Percentiles rank a stretch among this genome's conserved stretches.
Conservation (phyloP, 2,888 invertebrate genomes). For the Adela reaumurella region DNA sequence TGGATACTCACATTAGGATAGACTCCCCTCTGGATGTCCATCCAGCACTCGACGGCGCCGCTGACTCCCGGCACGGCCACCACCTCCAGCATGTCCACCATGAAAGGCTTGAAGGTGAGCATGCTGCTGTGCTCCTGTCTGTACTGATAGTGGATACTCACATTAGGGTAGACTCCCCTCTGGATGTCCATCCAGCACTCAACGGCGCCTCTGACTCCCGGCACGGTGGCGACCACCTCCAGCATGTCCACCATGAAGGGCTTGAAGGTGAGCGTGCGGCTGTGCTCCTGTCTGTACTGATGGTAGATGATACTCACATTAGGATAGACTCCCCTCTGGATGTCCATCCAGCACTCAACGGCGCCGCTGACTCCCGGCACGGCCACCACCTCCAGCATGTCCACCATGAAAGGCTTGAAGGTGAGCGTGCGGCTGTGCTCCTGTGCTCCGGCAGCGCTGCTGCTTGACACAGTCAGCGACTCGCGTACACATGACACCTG, state of each 20-base stretch:
- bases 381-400: constrained; percentile 66
- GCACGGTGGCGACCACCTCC: constrained; percentile 64
- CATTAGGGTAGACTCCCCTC: constrained; percentile 65
- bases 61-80: constrained; percentile 62
- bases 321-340: constrained; percentile 66
- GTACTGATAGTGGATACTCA: constrained; percentile 22
- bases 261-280: constrained; percentile 25
- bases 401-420: constrained; percentile 64
- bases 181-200: constrained; percentile 79
- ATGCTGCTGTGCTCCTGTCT: constrained; percentile 28
- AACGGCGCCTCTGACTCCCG: constrained; percentile 61
- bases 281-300: no score
- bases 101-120: constrained; percentile 58
- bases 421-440: constrained; percentile 34
- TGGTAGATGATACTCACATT: constrained; percentile 40
- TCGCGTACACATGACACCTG: constrained; percentile 45
- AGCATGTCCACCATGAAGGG: constrained; percentile 69
- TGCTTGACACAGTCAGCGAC: constrained; percentile 33
- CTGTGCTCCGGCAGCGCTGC: constrained; percentile 15
- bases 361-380: constrained; percentile 63
- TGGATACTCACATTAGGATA: constrained; percentile 60
- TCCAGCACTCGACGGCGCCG: constrained; percentile 70
- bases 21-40: constrained; percentile 69
- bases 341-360: constrained; percentile 76
- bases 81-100: constrained; percentile 67